These are phyloP conservation scores for Premnoplex brunnescens DNA, from an alignment of 2,797 vertebrate genomes.

Conservation along the genomic window DNA sequence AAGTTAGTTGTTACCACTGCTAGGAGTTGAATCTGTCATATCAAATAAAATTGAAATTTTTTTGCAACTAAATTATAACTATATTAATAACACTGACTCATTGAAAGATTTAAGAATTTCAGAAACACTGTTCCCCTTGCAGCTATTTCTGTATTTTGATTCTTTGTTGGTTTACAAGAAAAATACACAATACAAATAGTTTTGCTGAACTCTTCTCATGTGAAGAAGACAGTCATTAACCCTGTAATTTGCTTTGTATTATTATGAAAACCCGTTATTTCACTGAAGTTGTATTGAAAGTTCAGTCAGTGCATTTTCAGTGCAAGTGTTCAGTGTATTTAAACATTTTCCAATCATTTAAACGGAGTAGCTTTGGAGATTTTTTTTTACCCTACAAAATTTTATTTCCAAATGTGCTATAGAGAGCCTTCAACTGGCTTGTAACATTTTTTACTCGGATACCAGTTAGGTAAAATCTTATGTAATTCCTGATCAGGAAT, in stretches of 20 bases:
- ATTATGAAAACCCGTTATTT: neutral
- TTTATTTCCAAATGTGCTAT: neutral
- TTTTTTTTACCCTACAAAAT: neutral
- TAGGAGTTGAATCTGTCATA: neutral
- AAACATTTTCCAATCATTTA: neutral
- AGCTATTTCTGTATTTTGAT: neutral
- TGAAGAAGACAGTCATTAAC: neutral
- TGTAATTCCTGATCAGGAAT: neutral
- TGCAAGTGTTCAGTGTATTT: neutral
- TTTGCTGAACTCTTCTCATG: neutral
- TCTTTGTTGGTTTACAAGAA: neutral
- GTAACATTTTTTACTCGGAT: neutral
- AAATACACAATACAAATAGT: neutral
- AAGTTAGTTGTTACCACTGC: neutral
- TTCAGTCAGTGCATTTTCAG: neutral
- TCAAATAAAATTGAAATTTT: neutral
- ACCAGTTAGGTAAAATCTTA: neutral
- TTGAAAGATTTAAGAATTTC: neutral
- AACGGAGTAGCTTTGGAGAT: neutral
- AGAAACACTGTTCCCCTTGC: accelerated
- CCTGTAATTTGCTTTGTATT: neutral
- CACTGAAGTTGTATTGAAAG: neutral
- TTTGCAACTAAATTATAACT: neutral
- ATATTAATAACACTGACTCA: neutral
- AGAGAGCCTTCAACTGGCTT: neutral